Evolutionary conservation across 1,140 invertebrate species (phyloP), one percentile per base, ranked within the genome.

Genomic region (Drosophila sechellia): DNA sequence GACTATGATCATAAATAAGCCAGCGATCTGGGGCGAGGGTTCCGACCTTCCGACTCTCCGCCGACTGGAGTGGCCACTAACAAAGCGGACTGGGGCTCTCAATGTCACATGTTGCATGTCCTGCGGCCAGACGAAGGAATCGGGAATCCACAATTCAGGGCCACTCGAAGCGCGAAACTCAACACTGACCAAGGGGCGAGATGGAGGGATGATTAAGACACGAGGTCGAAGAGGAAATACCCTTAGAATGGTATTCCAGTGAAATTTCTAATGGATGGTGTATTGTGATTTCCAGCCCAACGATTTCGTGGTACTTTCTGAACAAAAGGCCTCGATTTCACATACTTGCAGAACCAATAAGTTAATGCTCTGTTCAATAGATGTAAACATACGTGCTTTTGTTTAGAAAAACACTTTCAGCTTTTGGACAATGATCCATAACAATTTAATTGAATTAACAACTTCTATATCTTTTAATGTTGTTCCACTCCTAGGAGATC

Each of bases 31-130:
- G 34, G 43, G 43, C 22, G 52, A 53, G 53, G 56, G 53, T 34
- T 43, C 69, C 48, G 58, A 60, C 58, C 37, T 15, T 58, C 59
- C 54, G 10, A 25, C 22, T 15, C 4, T 39, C 11, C 11, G 12
- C 3, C 20, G 11, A 27, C 42, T 63, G 27, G 10, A 61, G 59
- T 42, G 58, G 1, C 25, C 25, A 58, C 59, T 61, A 61, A 61
- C 31, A 58, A 43, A 69, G 65, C 45, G 15, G 13, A 46, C 50
- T 17, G 50, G 56, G 20, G 84, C 76, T 89, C 75, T 87, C 84
- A 87, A 87, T 87, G 84, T 87, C 84, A 87, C 84, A 87, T 87
- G 83, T 87, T 87, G 83, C 84, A 89, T 83, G 77, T 86, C 81
- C 83, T 83, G 77, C 79, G 46, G 69, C 50, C 79, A 68, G 49